These are phyloP conservation scores for Exephanes ischioxanthus DNA, from an alignment of 2,888 invertebrate species.

Conservation along the genomic window DNA sequence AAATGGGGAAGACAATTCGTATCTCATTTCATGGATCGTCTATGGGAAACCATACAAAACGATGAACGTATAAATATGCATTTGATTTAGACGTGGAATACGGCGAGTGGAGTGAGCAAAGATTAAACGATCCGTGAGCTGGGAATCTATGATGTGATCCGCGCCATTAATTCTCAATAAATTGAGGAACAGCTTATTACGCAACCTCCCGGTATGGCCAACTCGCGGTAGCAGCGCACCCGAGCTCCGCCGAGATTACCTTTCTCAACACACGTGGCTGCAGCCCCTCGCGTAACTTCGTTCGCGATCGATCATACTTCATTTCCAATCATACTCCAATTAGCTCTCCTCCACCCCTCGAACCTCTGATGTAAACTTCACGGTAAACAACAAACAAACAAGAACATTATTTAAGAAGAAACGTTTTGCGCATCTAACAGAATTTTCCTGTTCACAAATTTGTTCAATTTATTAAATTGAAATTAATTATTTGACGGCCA, in stretches of 20 bases:
- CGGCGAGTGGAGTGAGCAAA: background rate
- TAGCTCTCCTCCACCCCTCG: no score
- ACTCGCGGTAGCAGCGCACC: background rate
- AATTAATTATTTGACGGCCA: no score
- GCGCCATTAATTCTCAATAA: slow-evolving; percentile 14
- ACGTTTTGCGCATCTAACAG: no score
- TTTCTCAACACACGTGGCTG: background rate
- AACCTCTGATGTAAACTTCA: no score
- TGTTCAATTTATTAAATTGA: no score
- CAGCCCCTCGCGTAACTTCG: no score
- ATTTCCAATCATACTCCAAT: no score
- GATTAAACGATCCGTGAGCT: slow-evolving; percentile 5
- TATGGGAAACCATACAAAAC: background rate
- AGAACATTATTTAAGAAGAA: no score
- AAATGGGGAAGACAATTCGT: background rate
- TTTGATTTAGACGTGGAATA: background rate
- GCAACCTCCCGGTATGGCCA: background rate
- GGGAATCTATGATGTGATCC: background rate
- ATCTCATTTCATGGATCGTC: slow-evolving; percentile 3
- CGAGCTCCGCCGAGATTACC: background rate
- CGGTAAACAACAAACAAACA: no score
- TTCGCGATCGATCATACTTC: no score
- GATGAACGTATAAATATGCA: background rate
- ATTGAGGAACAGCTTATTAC: slow-evolving; percentile 1
- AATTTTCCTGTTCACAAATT: no score